Conservation (phyloP, 2,113 vertebrate species). For the Pangasianodon gigas region DNA sequence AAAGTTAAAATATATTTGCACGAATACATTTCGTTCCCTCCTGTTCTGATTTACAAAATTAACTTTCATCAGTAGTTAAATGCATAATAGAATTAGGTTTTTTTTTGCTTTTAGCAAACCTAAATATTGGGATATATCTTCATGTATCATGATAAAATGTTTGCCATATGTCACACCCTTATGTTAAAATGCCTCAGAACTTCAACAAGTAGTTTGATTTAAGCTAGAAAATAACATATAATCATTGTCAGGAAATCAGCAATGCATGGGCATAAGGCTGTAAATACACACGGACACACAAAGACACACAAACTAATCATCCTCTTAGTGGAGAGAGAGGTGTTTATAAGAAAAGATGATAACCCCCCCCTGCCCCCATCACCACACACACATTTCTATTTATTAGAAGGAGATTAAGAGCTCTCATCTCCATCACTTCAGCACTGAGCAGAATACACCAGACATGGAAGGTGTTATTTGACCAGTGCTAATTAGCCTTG, state of each 20-base stretch:
- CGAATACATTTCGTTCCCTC: not conserved
- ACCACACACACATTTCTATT: not conserved
- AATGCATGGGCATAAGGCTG: not conserved
- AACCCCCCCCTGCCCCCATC: not conserved
- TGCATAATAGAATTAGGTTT: not conserved
- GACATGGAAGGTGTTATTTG: slow-evolving; percentile 13
- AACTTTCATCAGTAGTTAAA: not conserved
- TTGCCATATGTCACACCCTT: not conserved
- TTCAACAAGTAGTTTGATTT: not conserved
- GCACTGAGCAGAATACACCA: slow-evolving; percentile 2
- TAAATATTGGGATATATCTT: not conserved
- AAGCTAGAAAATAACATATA: not conserved
- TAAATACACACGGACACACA: not conserved
- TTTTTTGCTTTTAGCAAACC: not conserved
- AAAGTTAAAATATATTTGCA: not conserved
- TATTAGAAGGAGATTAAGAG: slow-evolving; percentile 19
- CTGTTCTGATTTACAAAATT: not conserved
- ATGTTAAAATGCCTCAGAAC: not conserved
- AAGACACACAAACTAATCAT: not conserved
- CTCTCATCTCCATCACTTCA: slow-evolving; percentile 18
- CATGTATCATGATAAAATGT: not conserved
- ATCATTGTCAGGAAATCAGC: not conserved
- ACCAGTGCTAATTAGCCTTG: slow-evolving; percentile 8
- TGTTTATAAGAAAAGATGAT: slow-evolving; percentile 12
- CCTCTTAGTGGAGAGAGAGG: not conserved